Evolutionary conservation across 2,888 invertebrate genomes (phyloP), one percentile per base, ranked within the genome.

Genomic region (Lathronympha strigana): DNA sequence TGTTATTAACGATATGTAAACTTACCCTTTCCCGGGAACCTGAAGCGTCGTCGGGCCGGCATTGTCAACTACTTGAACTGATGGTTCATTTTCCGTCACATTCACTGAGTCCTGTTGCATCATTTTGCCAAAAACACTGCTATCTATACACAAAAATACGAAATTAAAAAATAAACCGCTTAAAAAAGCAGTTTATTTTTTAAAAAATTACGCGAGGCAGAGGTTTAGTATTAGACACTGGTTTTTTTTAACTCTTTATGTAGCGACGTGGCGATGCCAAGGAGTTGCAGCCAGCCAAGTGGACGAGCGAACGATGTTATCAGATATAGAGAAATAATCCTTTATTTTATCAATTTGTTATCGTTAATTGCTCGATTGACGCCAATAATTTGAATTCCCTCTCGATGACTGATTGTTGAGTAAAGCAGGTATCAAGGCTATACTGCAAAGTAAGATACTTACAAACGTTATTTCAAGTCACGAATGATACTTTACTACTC

Each of bases 271-370:
- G 62, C 47, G 60, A 63, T 61, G 62, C 75, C 82, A 82, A 83
- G 80, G 76, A 80, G 76, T 73, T 73, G 76, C 71, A 68, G 74
- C 79, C 72, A 84, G 74, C 79, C 72, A 84, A 90, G 82, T 88
- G 89, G 78, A 74, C 80, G 82, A 80, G 69, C 71, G 70, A 67
- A 63, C 63, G n/a, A 38, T 70, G 69, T 83, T 87, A 88, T 87
- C 87, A 72, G 82, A 81, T 83, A 82, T 76, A 73, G 72, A 73
- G 74, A 76, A 71, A 74, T 86, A 83, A 86, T 86, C 80, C 76
- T 70, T 81, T 88, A 88, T 89, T 86, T 77, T 82, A 83, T 86
- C 80, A 74, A 45, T 57, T 21, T 43, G 33, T 50, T 66, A 68
- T 68, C 66, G 53, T 83, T 88, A 87, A 88, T 86, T 86, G 85